Evolutionary conservation across 1,140 invertebrate genomes (phyloP), one percentile per base, ranked within the genome.

Genomic region (Aphelinus certus): DNA sequence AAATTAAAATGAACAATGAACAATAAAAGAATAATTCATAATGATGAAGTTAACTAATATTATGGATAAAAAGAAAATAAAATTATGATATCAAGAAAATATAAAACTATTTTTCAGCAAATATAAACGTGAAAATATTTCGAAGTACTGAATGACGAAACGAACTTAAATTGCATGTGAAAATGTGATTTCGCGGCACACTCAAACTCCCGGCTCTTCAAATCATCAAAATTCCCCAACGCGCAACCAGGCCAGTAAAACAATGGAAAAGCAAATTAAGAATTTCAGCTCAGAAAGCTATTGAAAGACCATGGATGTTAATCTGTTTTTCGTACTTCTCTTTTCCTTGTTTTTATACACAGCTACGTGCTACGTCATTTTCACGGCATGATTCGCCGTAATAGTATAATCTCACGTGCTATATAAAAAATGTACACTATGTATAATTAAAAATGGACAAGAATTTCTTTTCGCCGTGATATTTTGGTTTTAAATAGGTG

Each of bases 401-500:
- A 82, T 82, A 81, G 81, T 83, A 81, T 83, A 83, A 80, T 84
- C 78, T 82, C 81, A 76, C 83, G 69, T 76, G 76, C 83, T 87
- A 86, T 87, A 86, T 87, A 87, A 87, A 87, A 88, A 88, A 87
- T 88, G 85, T 88, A 87, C 87, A 88, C 83, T 88, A 87, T 88
- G 83, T 87, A 87, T 88, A 88, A 86, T 87, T 83, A 87, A 86
- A 87, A 85, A 80, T 85, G 77, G 81, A 82, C 81, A 84, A 83
- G 79, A 84, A 82, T 82, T 82, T 83, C 79, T 65, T 66, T 78
- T 80, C 79, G 45, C 74, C 64, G 51, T 68, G 51, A 76, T 61
- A 1, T 63, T 69, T 57, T 10, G 7, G 26, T 26, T 80, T 82
- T 83, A 81, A 86, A 77, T 83, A 84, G 80, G 81, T 81, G 71